Evolutionary conservation across 2,113 vertebrate species (phyloP), one percentile per base, ranked within the genome.

Genomic region (Varanus komodoensis): DNA sequence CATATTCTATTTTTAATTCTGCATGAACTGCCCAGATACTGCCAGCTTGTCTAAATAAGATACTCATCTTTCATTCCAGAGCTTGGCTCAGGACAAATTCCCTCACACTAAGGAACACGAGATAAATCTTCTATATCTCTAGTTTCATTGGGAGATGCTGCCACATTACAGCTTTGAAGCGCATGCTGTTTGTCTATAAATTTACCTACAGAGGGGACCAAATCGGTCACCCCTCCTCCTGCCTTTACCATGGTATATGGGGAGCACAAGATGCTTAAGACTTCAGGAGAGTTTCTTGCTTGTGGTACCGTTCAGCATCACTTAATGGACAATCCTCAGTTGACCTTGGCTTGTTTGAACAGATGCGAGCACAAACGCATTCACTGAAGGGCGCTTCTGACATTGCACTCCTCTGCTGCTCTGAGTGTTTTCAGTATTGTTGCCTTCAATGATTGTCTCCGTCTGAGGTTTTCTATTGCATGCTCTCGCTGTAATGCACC

Each of bases 121-220:
- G 64, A 94, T 93, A 93, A 89, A 94, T 93, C 84, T 89, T 89
- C 80, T 93, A 89, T 91, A 87, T 91, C 34, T 85, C 87, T 57
- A 87, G 0, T 50, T 90, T 92, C 44, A 87, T 94, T 91, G 91
- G 87, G 84, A 91, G 93, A 9, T n/a, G 4, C 74, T 90, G 81
- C 77, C n/a, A 69, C 8, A 80, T 73, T 77, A 52, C 8, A 68
- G 78, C 57, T 87, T 89, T 81, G 82, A 74, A 87, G 32, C 38
- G 92, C 86, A 48, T 68, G 82, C 73, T 91, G 75, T 84, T 89
- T 61, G 93, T 82, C 83, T 64, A 91, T 91, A 88, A 79, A 80
- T 82, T 84, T 84, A 87, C 6, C 78, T 89, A 23, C 23, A 69
- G 34, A 12, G 75, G 0, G 73, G 86, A 75, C 38, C 38, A 89